Evolutionary conservation across 2,888 invertebrate genomes (phyloP).

Genomic region (Boloria euphrosyne): DNA sequence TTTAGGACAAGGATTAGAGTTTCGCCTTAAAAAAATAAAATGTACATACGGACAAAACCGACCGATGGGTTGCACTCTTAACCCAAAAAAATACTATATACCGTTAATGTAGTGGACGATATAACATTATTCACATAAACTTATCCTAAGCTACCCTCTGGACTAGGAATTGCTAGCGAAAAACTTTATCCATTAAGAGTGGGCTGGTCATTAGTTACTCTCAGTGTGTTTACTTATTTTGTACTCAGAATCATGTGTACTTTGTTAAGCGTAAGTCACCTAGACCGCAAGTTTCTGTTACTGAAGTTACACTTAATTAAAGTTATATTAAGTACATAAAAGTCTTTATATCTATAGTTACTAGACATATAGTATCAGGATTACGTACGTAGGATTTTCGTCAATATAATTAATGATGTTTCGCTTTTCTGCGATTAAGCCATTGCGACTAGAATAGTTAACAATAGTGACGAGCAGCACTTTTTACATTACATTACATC

Average conservation of each 20-base stretch:
- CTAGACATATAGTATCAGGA: too few species aligned
- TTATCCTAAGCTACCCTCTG: conserved; percentile 47
- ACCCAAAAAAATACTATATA: neutral
- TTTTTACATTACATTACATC: too few species aligned
- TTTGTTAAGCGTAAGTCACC: conserved; percentile 10
- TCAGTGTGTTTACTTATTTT: conserved; percentile 31
- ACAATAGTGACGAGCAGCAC: too few species aligned
- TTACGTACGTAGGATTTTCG: too few species aligned
- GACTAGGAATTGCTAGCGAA: conserved; percentile 65
- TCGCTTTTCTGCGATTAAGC: too few species aligned
- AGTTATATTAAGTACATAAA: neutral
- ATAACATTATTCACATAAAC: conserved; percentile 28
- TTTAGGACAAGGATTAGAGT: too few species aligned
- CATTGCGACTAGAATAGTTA: too few species aligned
- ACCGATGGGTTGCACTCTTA: too few species aligned
- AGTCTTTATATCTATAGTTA: neutral
- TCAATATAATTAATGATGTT: too few species aligned
- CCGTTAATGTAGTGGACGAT: neutral
- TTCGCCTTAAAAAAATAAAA: too few species aligned
- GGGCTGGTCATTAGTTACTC: conserved; percentile 52
- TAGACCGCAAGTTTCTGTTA: neutral
- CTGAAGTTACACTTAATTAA: neutral
- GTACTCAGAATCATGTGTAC: conserved; percentile 19
- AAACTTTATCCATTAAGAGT: conserved; percentile 72
- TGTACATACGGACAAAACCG: too few species aligned